phyloP scores from a whole-genome alignment of 1,140 invertebrate genomes.

The Papilio xuthus region DNA sequence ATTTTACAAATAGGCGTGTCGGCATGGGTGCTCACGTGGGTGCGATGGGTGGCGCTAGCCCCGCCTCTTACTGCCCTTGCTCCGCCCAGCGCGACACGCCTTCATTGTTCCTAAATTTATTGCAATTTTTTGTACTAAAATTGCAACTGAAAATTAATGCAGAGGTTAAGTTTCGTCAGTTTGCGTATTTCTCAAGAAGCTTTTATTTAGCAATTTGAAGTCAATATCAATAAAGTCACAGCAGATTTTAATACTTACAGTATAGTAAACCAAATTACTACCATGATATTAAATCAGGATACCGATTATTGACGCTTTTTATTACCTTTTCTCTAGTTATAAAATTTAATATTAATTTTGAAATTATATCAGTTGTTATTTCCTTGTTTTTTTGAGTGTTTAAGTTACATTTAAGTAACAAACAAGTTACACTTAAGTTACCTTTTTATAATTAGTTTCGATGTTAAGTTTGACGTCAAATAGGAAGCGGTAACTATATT shows the following conservation, averaged over 20 bases:
- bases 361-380: no score
- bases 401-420: no score
- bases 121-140: background rate
- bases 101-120: background rate
- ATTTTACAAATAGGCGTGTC: constrained; percentile 20
- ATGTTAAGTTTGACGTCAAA: no score
- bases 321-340: no score
- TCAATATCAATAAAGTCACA: no score
- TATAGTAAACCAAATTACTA: background rate
- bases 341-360: no score
- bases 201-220: background rate
- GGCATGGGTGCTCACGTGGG: constrained; percentile 65
- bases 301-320: no score
- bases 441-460: no score
- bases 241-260: no score
- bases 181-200: background rate
- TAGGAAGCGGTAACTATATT: no score
- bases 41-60: constrained; percentile 56
- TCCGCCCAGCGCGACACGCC: constrained; percentile 46
- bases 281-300: background rate
- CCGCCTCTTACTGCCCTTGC: constrained; percentile 43
- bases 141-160: background rate
- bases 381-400: no score
- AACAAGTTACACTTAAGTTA: no score
- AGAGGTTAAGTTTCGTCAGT: background rate